phyloP scores from a whole-genome alignment of 1,140 invertebrate species.

The Lineus longissimus region DNA sequence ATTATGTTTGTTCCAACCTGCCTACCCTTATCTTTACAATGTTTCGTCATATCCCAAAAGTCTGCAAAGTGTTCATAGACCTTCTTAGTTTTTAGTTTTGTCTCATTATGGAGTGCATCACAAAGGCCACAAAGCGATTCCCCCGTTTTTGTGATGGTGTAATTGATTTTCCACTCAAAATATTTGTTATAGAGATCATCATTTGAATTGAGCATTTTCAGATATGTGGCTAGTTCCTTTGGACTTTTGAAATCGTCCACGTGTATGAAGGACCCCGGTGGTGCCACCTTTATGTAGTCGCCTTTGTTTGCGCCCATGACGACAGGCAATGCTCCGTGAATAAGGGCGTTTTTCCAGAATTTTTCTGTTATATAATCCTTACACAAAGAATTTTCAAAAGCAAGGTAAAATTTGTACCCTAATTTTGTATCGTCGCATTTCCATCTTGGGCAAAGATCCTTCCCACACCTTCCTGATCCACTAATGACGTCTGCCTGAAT shows the following conservation, averaged over 20 bases:
- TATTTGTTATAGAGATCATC: constrained; percentile 38
- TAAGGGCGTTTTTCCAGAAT: constrained; percentile 11
- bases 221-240: constrained; percentile 29
- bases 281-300: constrained; percentile 81
- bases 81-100: too few relatives aligned
- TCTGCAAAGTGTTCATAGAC: too few relatives aligned
- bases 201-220: constrained; percentile 34
- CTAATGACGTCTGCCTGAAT: constrained; percentile 60
- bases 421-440: neutral
- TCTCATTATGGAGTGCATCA: too few relatives aligned
- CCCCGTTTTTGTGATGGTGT: too few relatives aligned
- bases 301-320: constrained; percentile 77
- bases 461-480: constrained; percentile 61
- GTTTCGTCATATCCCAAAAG: too few relatives aligned
- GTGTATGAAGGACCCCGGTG: constrained; percentile 54
- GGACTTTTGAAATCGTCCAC: constrained; percentile 14
- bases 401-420: constrained; percentile 33
- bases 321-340: constrained; percentile 64
- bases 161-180: constrained; percentile 27
- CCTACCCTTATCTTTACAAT: too few relatives aligned
- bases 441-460: constrained; percentile 1
- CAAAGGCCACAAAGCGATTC: too few relatives aligned
- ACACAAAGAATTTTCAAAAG: constrained; percentile 17
- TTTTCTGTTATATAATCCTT: constrained; percentile 22
- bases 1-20: too few relatives aligned